These are phyloP conservation scores for Paracentrotus lividus DNA, from an alignment of 53 echinoderm and acorn worm genomes.

Conservation along the genomic window DNA sequence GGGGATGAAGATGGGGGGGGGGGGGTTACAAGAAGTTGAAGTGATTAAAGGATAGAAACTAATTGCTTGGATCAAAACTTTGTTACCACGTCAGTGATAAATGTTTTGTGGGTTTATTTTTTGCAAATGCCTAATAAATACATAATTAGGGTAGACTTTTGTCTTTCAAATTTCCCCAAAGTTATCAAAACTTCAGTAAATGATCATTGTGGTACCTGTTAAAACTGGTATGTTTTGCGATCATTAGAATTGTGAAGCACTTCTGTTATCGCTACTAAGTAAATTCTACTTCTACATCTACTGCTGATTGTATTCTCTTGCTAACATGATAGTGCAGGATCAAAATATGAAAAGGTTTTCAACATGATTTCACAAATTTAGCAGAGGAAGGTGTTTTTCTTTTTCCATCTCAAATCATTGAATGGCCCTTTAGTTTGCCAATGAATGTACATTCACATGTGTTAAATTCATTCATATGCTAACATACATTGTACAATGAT, in stretches of 20 bases:
- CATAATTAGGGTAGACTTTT: no score
- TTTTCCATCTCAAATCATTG: neutral
- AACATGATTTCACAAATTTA: neutral
- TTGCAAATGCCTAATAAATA: no score
- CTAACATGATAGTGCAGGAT: no score
- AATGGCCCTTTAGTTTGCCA: neutral
- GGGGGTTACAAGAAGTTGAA: neutral
- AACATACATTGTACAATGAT: neutral
- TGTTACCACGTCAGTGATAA: no score
- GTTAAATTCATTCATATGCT: neutral
- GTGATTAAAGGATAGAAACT: neutral
- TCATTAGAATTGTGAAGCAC: no score
- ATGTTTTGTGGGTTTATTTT: no score
- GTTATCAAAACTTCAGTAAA: no score
- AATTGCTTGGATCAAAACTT: neutral
- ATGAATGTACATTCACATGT: neutral
- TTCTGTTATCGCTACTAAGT: no score
- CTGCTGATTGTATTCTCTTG: neutral
- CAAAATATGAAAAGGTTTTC: neutral
- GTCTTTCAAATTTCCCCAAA: no score
- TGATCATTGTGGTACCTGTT: no score
- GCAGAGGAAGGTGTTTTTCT: neutral
- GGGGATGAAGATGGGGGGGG: neutral
- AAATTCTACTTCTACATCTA: neutral
- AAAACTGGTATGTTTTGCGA: no score